A percentile compares a stretch with the other conserved stretches of the same genome.
phyloP scores from a whole-genome alignment of 2,888 invertebrate genomes.

The Uropetala carovei region DNA sequence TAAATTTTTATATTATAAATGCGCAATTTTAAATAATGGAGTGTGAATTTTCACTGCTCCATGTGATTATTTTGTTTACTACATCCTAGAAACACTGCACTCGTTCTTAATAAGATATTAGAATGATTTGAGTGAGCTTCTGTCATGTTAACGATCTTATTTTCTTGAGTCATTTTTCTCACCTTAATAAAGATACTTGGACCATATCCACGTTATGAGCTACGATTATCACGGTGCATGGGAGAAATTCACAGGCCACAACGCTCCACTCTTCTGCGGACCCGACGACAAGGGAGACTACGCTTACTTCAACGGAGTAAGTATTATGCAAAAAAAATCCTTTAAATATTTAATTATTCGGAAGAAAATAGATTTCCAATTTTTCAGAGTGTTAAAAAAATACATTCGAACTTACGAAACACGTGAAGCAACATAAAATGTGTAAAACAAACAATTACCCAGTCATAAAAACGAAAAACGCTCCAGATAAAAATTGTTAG shows the following conservation, averaged over 20 bases:
- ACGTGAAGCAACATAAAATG: background rate
- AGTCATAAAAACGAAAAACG: too few species aligned
- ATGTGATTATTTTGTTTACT: too few species aligned
- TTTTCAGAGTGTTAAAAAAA: background rate
- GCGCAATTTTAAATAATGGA: too few species aligned
- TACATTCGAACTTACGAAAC: background rate
- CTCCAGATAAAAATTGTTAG: too few species aligned
- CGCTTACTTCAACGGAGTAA: slow-evolving; percentile 75
- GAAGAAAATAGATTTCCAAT: too few species aligned
- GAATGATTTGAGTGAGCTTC: too few species aligned
- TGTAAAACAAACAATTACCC: too few species aligned
- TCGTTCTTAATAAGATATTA: too few species aligned
- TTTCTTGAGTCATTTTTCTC: slow-evolving; percentile 41
- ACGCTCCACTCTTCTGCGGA: slow-evolving; percentile 82
- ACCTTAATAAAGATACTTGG: slow-evolving; percentile 70
- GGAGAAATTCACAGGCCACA: slow-evolving; percentile 86
- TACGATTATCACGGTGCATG: slow-evolving; percentile 94
- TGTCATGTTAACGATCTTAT: too few species aligned
- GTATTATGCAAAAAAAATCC: slow-evolving; percentile 68
- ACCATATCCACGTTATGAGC: slow-evolving; percentile 89
- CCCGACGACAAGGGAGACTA: slow-evolving; percentile 70
- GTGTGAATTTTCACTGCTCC: too few species aligned
- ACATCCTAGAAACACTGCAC: too few species aligned
- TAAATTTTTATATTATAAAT: too few species aligned
- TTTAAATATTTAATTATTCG: background rate